Evolutionary conservation across 2,113 vertebrate species (phyloP).

Genomic region (Chloebia gouldiae): DNA sequence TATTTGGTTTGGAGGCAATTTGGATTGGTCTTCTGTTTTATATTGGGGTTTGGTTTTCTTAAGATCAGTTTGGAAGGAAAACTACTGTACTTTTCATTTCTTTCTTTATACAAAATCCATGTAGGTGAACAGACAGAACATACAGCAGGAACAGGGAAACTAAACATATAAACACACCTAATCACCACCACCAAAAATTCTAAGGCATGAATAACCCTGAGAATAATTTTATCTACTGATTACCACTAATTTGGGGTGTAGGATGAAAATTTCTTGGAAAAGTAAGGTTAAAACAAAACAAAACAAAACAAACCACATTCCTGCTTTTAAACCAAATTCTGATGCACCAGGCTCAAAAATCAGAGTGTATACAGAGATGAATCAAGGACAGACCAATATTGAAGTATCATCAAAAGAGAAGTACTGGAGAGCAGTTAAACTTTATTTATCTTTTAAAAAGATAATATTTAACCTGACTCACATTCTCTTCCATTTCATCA

Average conservation of each 20-base stretch:
- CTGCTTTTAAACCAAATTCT: neutral
- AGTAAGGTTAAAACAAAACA: neutral
- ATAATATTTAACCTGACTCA: neutral
- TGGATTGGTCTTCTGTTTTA: neutral
- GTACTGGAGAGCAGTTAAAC: neutral
- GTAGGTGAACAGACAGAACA: neutral
- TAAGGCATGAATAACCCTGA: neutral
- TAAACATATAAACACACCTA: neutral
- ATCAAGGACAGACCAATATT: neutral
- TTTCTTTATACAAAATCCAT: neutral
- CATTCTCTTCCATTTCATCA: neutral
- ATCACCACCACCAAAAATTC: neutral
- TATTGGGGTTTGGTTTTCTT: neutral
- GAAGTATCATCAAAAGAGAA: neutral
- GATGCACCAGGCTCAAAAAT: neutral
- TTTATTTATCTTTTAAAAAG: neutral
- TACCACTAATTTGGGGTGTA: accelerated
- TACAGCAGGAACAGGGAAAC: neutral
- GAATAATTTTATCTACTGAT: neutral
- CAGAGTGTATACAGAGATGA: neutral
- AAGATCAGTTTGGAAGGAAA: neutral
- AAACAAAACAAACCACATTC: accelerated
- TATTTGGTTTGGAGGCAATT: neutral
- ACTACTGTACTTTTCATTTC: neutral
- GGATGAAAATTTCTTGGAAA: neutral